Conservation (phyloP, 2,797 vertebrate species). For the Falco columbarius region DNA sequence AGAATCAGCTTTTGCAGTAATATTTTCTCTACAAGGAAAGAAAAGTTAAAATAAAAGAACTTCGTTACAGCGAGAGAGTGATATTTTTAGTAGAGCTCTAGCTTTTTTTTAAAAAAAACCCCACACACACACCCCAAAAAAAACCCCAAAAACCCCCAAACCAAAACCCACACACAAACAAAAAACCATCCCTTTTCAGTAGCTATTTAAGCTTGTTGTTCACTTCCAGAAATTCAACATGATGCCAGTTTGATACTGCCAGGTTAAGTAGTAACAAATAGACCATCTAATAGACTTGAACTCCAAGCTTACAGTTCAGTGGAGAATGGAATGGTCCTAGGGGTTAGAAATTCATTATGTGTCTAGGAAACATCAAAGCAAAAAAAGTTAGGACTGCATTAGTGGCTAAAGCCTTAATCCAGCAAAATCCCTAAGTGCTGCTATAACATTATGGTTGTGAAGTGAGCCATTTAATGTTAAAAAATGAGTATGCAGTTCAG, state of each 20-base stretch:
- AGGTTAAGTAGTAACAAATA: background rate
- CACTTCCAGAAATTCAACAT: background rate
- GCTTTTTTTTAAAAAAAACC: background rate
- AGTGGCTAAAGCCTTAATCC: background rate
- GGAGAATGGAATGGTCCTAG: background rate
- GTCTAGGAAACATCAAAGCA: background rate
- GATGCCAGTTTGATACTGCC: background rate
- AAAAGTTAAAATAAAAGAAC: background rate
- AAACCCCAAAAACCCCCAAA: background rate
- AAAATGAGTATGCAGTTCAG: background rate
- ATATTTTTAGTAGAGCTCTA: background rate
- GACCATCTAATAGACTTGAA: background rate
- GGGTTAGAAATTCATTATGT: background rate
- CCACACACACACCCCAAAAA: background rate
- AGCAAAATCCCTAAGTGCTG: background rate
- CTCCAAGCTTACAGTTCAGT: background rate
- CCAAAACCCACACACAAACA: background rate
- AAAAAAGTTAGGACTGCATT: background rate
- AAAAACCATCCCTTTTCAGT: background rate
- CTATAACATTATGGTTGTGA: background rate
- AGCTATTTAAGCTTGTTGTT: background rate
- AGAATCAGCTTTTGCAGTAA: constrained; percentile 2
- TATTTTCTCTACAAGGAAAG: background rate
- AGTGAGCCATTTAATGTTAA: background rate
- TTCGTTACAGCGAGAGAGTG: background rate